Base-by-base conservation (phyloP, 1,140 invertebrate genomes). In the Drosophila tristis region DNA sequence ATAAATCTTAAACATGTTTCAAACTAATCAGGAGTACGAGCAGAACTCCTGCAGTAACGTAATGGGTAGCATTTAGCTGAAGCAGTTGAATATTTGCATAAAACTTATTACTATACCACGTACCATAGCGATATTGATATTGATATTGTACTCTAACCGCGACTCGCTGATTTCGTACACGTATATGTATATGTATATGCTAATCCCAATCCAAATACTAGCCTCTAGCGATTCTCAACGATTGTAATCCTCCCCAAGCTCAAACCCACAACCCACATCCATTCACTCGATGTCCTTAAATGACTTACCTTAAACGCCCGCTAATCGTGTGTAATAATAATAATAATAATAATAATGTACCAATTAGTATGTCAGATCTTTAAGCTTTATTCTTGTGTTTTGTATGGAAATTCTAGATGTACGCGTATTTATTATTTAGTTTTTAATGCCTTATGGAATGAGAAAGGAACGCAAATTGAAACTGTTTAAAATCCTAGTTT, bases 391-490 rank as follows among this genome's bases (percentile, higher is more conserved):
- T 82, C 76, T 73, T 70, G 74, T 80, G 57, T 68, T 5, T 76
- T 68, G 47, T 74, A 62, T 71, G 44, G 43, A 66, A 39, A 74
- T 63, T 56, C 59, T 65, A 77, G 58, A 57, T 51, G 25, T 71
- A 86, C 70, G 72, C 42, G 50, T 77, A 89, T 89, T 89, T 89
- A 89, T 89, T 87, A 87, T 89, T 89, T 89, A 84, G 84, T 86
- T 74, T 86, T 70, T 87, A 85, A 64, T 51, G 49, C 60, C 60
- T 55, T 56, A 23, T 71, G 20, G 53, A 65, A 55, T 35, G 25
- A 56, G 61, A 44, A 39, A 31, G 23, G 39, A 61, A 20, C 20
- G 55, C 48, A 26, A 58, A 65, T 58, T 42, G 42, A 74, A 47
- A 31, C 47, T 58, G 54, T 75, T 74, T 39, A 31, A 15, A 31